phyloP scores from a whole-genome alignment of 2,888 invertebrate species.

The Thymelicus acteon region DNA sequence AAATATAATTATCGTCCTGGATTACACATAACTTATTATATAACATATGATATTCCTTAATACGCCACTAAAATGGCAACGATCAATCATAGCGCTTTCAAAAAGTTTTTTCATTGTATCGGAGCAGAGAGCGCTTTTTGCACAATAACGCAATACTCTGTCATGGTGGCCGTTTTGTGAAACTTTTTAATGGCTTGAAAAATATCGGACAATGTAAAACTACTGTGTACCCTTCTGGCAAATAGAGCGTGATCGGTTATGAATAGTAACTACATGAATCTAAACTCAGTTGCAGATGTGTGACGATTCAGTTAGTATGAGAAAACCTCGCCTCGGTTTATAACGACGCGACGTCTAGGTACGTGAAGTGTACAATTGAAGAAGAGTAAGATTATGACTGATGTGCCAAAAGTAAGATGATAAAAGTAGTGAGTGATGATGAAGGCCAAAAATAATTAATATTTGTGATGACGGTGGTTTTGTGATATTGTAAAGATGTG shows the following conservation, averaged over 20 bases:
- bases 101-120: conserved; percentile 34
- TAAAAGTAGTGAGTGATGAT: too few relatives aligned
- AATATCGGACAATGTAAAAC: conserved; percentile 17
- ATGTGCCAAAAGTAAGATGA: too few relatives aligned
- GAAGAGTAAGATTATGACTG: too few relatives aligned
- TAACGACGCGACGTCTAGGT: too few relatives aligned
- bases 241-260: not conserved
- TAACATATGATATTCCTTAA: not conserved
- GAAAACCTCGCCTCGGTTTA: too few relatives aligned
- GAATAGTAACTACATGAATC: not conserved
- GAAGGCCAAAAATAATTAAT: too few relatives aligned
- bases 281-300: not conserved
- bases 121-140: conserved; percentile 22
- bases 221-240: not conserved
- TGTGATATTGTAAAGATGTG: too few relatives aligned
- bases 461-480: too few relatives aligned
- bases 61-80: conserved; percentile 17
- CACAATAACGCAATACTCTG: conserved; percentile 32
- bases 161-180: conserved; percentile 28
- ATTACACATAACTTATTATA: not conserved
- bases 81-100: conserved; percentile 35
- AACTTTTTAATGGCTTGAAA: conserved; percentile 32
- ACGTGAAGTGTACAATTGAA: too few relatives aligned
- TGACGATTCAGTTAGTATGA: not conserved
- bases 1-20: too few relatives aligned